Percentiles rank a stretch among this genome's conserved stretches.
phyloP scores from a whole-genome alignment of 2,113 vertebrate species.

The Australoheros scitulus region DNA sequence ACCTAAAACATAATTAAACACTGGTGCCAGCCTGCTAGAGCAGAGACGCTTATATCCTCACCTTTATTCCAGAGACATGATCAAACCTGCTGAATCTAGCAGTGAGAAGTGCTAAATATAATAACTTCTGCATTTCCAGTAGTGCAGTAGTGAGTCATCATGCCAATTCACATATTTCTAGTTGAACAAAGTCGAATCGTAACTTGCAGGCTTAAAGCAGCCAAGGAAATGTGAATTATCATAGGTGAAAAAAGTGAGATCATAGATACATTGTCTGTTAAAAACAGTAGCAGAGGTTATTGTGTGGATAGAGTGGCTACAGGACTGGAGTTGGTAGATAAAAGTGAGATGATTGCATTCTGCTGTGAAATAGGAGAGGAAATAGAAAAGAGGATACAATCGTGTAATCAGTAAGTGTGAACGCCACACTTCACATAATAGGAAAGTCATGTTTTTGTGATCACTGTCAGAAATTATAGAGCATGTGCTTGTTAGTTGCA shows the following conservation, averaged over 20 bases:
- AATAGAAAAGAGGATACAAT: background rate
- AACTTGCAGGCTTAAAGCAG: background rate
- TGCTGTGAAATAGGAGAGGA: too few relatives aligned
- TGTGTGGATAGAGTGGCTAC: background rate
- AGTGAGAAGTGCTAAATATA: background rate
- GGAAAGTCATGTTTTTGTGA: background rate
- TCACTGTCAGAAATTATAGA: background rate
- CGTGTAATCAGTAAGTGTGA: background rate
- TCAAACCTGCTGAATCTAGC: background rate
- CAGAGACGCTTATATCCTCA: fast-evolving
- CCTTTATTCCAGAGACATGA: background rate
- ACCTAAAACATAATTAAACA: background rate
- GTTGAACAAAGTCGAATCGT: background rate
- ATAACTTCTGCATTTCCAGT: background rate
- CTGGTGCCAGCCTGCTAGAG: background rate
- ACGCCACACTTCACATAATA: background rate
- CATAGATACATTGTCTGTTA: background rate
- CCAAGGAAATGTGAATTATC: background rate
- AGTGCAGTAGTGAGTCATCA: background rate
- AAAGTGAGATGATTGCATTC: background rate
- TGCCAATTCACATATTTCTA: background rate
- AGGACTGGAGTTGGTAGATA: background rate
- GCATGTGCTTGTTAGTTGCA: background rate
- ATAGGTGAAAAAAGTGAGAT: background rate
- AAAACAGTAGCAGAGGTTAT: background rate